A percentile compares a stretch with the other conserved stretches of the same genome.
Evolutionary conservation across 2,113 vertebrate genomes (phyloP).

Genomic region (Ammodytes marinus): DNA sequence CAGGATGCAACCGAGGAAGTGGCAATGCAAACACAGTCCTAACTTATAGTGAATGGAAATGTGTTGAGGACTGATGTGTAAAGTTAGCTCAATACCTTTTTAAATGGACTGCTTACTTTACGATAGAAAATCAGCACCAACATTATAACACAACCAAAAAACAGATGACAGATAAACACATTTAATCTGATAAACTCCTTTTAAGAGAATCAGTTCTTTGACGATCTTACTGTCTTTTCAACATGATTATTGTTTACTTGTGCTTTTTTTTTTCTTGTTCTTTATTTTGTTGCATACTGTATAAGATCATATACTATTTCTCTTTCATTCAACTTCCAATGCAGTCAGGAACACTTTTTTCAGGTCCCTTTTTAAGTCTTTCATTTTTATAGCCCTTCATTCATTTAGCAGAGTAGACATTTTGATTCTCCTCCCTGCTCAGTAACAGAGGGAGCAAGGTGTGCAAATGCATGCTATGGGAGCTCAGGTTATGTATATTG

Average conservation of each 20-base stretch:
- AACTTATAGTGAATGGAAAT: no score
- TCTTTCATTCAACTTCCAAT: not conserved
- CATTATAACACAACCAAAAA: no score
- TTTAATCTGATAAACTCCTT: no score
- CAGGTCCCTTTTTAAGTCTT: not conserved
- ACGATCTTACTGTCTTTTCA: not conserved
- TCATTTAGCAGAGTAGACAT: not conserved
- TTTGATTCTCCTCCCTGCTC: not conserved
- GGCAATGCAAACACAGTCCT: no score
- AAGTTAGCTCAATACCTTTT: no score
- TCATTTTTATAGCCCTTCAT: conserved; percentile 4
- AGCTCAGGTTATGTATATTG: conserved; percentile 5
- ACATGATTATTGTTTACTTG: not conserved
- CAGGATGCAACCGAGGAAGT: no score
- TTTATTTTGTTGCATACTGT: not conserved
- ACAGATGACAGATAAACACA: no score
- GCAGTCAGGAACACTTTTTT: not conserved
- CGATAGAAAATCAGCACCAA: no score
- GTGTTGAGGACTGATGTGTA: no score
- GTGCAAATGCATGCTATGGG: not conserved
- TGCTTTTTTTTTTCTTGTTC: not conserved
- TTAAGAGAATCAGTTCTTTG: no score
- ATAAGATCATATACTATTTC: not conserved
- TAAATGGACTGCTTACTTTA: no score
- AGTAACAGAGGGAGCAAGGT: not conserved